phyloP scores from a whole-genome alignment of 1,140 invertebrate genomes.

The Tigriopus japonicus region DNA sequence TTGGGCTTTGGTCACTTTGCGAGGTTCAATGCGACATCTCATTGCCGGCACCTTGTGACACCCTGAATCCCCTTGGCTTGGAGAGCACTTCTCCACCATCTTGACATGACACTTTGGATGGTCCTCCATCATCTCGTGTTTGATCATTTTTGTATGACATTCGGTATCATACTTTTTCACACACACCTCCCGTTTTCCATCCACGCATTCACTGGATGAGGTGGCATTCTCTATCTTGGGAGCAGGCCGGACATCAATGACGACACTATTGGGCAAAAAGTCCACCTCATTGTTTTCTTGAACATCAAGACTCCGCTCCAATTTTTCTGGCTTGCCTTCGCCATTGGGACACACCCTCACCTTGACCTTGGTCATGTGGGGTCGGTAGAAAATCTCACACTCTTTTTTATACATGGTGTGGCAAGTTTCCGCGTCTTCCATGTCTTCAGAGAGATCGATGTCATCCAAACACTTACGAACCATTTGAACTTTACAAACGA shows the following conservation, averaged over 20 bases:
- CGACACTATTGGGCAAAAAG: background rate
- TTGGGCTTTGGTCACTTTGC: background rate
- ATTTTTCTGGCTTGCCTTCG: background rate
- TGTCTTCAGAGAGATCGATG: background rate
- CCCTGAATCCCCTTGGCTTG: background rate
- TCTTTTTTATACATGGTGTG: background rate
- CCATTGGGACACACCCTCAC: background rate
- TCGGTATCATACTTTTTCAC: background rate
- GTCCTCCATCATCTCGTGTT: background rate
- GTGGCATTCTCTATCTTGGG: background rate
- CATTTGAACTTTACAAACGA: background rate
- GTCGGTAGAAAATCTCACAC: background rate
- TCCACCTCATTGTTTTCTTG: too few species aligned
- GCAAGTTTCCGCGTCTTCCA: background rate
- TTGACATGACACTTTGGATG: background rate
- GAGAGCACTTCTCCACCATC: background rate
- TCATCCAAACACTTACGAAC: background rate
- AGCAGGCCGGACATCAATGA: background rate
- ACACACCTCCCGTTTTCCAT: background rate
- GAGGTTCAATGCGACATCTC: background rate
- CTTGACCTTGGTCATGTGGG: background rate
- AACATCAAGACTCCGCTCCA: background rate
- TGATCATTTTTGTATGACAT: background rate
- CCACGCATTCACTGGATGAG: background rate
- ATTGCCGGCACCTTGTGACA: background rate